A percentile compares a stretch with the other conserved stretches of the same genome.
Evolutionary conservation across 2,888 invertebrate species (phyloP).

Genomic region (Cremastinae sp.): DNA sequence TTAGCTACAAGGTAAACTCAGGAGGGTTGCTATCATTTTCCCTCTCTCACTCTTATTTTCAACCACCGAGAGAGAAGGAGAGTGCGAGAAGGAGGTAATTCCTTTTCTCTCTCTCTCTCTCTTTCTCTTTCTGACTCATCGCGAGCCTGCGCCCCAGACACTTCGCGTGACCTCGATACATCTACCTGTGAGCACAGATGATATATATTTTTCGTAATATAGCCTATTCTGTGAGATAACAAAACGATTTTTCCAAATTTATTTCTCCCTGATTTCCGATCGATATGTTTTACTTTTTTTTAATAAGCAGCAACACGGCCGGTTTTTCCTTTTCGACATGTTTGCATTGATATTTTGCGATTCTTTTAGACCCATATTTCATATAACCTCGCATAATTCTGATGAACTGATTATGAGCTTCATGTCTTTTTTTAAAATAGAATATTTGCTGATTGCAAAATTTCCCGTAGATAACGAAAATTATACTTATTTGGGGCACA

Average conservation of each 20-base stretch:
- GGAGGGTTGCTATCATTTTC: conserved; percentile 25
- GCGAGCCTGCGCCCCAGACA: conserved; percentile 69
- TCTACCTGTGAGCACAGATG: conserved; percentile 61
- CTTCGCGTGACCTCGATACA: conserved; percentile 69
- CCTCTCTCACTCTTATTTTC: not conserved
- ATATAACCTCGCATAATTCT: too few species aligned
- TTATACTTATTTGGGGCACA: too few species aligned
- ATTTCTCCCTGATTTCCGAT: not conserved
- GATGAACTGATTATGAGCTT: too few species aligned
- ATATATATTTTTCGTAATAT: conserved; percentile 5
- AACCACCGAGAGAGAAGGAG: conserved; percentile 20
- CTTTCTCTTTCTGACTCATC: conserved; percentile 45
- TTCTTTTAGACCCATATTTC: too few species aligned
- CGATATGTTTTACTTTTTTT: too few species aligned
- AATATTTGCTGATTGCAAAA: too few species aligned
- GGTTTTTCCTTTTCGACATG: too few species aligned
- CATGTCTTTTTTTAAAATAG: too few species aligned
- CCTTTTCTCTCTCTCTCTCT: conserved; percentile 41
- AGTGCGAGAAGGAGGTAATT: conserved; percentile 12
- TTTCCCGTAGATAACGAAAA: too few species aligned
- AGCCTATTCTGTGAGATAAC: not conserved
- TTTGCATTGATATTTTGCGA: too few species aligned
- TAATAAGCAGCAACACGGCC: too few species aligned
- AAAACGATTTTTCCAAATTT: too few species aligned
- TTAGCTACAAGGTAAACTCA: conserved; percentile 32